phyloP scores from a whole-genome alignment of 2,888 invertebrate genomes.

The Acanthosoma haemorrhoidale region DNA sequence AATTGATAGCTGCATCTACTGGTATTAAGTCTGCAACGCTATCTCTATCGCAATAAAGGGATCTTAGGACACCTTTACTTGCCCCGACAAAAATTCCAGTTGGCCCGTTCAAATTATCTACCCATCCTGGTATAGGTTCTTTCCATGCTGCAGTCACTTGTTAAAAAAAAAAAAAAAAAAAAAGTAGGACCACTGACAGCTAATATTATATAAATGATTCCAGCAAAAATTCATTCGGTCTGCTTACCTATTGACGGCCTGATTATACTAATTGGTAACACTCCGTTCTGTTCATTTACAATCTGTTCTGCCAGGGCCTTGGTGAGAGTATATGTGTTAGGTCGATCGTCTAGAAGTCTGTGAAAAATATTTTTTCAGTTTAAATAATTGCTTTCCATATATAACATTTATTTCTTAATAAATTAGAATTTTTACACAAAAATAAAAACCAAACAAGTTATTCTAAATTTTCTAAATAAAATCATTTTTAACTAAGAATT shows the following conservation, averaged over 20 bases:
- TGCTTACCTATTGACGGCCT: constrained; percentile 85
- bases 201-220: too few species aligned
- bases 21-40: constrained; percentile 48
- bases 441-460: too few species aligned
- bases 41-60: constrained; percentile 48
- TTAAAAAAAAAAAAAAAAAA: too few species aligned
- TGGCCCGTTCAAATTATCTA: constrained; percentile 85
- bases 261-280: constrained; percentile 79
- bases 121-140: constrained; percentile 81
- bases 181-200: too few species aligned
- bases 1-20: constrained; percentile 50
- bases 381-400: too few species aligned
- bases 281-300: constrained; percentile 66
- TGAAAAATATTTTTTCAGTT: too few species aligned
- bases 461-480: too few species aligned
- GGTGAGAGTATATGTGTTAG: constrained; percentile 92
- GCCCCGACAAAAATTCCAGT: constrained; percentile 58
- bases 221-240: too few species aligned
- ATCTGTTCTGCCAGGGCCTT: constrained; percentile 91
- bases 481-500: too few species aligned
- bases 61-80: constrained; percentile 52
- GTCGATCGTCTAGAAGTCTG: constrained; percentile 68
- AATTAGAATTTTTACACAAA: too few species aligned
- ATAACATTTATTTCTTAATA: too few species aligned
- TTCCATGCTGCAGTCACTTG: constrained; percentile 73